Percentiles rank a stretch among this genome's conserved stretches.
Conservation (phyloP, 2,113 vertebrate genomes). For the Hylia prasina region DNA sequence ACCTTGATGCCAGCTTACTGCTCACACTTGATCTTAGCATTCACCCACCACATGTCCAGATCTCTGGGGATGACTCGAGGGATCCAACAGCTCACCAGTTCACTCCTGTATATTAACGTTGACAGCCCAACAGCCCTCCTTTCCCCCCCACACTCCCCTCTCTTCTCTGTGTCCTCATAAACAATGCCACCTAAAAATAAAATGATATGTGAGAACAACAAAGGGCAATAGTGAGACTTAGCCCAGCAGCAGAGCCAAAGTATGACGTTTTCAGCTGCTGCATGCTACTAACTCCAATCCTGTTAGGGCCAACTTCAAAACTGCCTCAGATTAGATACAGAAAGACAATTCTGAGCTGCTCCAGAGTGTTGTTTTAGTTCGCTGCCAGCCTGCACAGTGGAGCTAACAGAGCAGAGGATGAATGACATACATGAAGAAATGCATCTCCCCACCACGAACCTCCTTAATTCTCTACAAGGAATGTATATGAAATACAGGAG, state of each 20-base stretch:
- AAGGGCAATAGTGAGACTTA: background rate
- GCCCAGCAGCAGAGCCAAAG: background rate
- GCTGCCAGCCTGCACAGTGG: background rate
- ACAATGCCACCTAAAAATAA: background rate
- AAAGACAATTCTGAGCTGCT: background rate
- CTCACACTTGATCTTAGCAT: background rate
- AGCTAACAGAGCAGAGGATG: background rate
- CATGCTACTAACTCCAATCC: background rate
- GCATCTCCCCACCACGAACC: background rate
- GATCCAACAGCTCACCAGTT: background rate
- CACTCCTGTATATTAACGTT: background rate
- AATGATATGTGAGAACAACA: background rate
- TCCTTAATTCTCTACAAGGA: background rate
- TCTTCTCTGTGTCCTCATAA: background rate
- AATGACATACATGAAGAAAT: accelerated
- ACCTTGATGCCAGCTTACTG: background rate
- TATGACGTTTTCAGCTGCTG: background rate
- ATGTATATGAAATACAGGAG: background rate
- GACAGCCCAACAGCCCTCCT: background rate
- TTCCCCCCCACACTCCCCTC: background rate
- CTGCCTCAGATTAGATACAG: background rate
- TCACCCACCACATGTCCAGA: background rate
- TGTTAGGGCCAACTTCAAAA: background rate
- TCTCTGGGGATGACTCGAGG: background rate
- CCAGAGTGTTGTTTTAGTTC: background rate